These are phyloP conservation scores for Orthosia incerta DNA, from an alignment of 2,888 invertebrate species.

Conservation along the genomic window DNA sequence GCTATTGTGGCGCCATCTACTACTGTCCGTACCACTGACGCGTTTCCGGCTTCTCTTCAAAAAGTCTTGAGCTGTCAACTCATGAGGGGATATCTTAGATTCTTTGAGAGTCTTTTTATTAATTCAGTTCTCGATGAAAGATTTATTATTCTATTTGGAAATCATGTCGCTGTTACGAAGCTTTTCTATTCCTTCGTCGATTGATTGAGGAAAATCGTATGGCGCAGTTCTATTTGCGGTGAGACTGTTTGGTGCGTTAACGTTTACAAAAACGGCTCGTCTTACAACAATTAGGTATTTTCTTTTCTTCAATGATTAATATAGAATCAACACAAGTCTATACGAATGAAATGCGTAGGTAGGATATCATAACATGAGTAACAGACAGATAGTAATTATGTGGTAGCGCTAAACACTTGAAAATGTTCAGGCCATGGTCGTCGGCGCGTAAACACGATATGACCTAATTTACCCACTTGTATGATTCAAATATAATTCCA, in stretches of 20 bases:
- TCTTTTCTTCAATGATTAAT: constrained; percentile 21
- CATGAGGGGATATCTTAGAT: constrained; percentile 85
- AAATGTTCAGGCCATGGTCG: constrained; percentile 69
- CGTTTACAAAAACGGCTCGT: constrained; percentile 5
- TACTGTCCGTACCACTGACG: constrained; percentile 88
- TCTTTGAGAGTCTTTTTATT: constrained; percentile 88
- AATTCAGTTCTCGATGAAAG: constrained; percentile 77
- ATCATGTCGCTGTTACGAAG: constrained; percentile 33
- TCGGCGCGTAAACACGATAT: constrained; percentile 57
- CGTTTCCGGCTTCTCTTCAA: constrained; percentile 89
- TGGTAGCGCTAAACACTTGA: constrained; percentile 67
- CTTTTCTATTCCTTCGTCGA: constrained; percentile 24
- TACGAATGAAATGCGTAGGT: constrained; percentile 29
- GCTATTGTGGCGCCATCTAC: constrained; percentile 89
- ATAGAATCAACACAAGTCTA: constrained; percentile 17
- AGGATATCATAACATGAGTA: constrained; percentile 29
- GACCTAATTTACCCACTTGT: constrained; percentile 67
- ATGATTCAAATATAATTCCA: constrained; percentile 61
- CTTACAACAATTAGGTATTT: constrained; percentile 20
- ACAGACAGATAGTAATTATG: constrained; percentile 62
- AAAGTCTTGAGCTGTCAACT: constrained; percentile 88
- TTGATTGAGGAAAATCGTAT: constrained; percentile 41
- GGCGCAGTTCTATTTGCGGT: constrained; percentile 19
- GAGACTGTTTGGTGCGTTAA: constrained; percentile 33
- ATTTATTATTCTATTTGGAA: constrained; percentile 81